Evolutionary conservation across 1,140 invertebrate genomes (phyloP).

Genomic region (Drosophila insularis): DNA sequence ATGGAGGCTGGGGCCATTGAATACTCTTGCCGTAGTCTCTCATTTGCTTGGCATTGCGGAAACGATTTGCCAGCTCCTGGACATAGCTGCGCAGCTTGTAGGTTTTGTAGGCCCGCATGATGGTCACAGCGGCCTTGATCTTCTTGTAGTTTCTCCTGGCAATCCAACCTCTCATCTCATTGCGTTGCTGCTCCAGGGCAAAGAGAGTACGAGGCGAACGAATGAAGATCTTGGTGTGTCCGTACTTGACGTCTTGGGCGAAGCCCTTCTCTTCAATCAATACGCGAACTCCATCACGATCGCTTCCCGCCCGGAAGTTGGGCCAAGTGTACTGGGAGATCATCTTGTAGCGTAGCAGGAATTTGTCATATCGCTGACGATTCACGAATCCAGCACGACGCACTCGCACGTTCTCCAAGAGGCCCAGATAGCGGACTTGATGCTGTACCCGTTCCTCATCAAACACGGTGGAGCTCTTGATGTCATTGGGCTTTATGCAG

Average conservation of each 20-base stretch:
- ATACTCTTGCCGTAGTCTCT: slow-evolving; percentile 91
- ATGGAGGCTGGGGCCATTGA: slow-evolving; percentile 91
- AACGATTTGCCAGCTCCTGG: slow-evolving; percentile 86
- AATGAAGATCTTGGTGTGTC: slow-evolving; percentile 97
- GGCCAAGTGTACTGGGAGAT: slow-evolving; percentile 97
- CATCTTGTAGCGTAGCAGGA: slow-evolving; percentile 96
- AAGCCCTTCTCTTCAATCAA: slow-evolving; percentile 92
- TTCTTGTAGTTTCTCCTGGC: slow-evolving; percentile 91
- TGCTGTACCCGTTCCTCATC: slow-evolving; percentile 91
- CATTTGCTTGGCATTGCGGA: slow-evolving; percentile 85
- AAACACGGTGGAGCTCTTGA: slow-evolving; percentile 89
- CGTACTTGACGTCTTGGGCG: slow-evolving; percentile 93
- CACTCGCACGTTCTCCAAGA: slow-evolving; percentile 96
- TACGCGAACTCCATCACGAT: slow-evolving; percentile 91
- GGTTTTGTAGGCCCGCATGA: slow-evolving; percentile 92
- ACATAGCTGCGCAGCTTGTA: slow-evolving; percentile 94
- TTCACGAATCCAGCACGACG: slow-evolving; percentile 96
- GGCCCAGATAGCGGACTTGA: slow-evolving; percentile 94
- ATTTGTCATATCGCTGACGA: slow-evolving; percentile 94
- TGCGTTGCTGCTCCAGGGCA: slow-evolving; percentile 91
- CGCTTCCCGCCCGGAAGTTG: slow-evolving; percentile 90
- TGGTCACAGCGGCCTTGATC: slow-evolving; percentile 92
- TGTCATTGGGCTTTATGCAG: slow-evolving; percentile 97
- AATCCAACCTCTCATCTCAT: slow-evolving; percentile 90
- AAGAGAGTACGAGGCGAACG: slow-evolving; percentile 95